Conservation (phyloP, 2,797 vertebrate species). For the Schizopygopsis malacanthus region DNA sequence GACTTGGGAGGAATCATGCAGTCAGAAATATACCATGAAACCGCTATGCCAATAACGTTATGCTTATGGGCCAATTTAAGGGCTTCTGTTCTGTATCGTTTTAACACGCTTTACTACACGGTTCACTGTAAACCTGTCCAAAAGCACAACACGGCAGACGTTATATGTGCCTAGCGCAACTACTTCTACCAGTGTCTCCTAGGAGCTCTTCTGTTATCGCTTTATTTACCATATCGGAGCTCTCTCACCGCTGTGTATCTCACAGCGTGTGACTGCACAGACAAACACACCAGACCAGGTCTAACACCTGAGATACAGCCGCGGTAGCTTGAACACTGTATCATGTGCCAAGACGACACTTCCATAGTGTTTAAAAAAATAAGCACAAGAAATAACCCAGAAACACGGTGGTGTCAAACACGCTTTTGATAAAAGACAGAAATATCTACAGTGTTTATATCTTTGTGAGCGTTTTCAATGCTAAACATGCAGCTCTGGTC, state of each 20-base stretch:
- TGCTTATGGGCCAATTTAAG: constrained; percentile 62
- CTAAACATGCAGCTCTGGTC: constrained; percentile 53
- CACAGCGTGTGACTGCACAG: constrained; percentile 27
- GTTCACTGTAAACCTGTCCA: constrained; percentile 49
- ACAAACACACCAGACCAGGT: constrained; percentile 25
- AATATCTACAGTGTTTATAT: constrained; percentile 50
- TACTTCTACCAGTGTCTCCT: neutral
- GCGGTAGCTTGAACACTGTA: constrained; percentile 15
- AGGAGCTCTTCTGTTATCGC: neutral
- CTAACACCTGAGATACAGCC: constrained; percentile 31
- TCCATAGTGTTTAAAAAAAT: constrained; percentile 15
- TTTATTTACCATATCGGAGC: constrained; percentile 15
- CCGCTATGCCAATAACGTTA: constrained; percentile 49
- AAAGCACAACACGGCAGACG: constrained; percentile 63
- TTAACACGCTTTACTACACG: constrained; percentile 51
- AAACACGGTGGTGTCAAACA: constrained; percentile 49
- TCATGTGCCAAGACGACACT: constrained; percentile 34
- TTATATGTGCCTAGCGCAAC: constrained; percentile 40
- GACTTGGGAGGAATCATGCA: constrained; percentile 25
- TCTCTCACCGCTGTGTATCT: constrained; percentile 13
- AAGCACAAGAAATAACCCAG: constrained; percentile 55
- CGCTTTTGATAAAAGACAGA: constrained; percentile 56
- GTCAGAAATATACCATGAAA: constrained; percentile 50
- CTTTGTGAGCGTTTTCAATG: constrained; percentile 20
- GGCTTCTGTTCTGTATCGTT: constrained; percentile 59